A percentile compares a stretch with the other conserved stretches of the same genome.
Conservation (phyloP, 2,797 vertebrate species). For the Agapornis canus region DNA sequence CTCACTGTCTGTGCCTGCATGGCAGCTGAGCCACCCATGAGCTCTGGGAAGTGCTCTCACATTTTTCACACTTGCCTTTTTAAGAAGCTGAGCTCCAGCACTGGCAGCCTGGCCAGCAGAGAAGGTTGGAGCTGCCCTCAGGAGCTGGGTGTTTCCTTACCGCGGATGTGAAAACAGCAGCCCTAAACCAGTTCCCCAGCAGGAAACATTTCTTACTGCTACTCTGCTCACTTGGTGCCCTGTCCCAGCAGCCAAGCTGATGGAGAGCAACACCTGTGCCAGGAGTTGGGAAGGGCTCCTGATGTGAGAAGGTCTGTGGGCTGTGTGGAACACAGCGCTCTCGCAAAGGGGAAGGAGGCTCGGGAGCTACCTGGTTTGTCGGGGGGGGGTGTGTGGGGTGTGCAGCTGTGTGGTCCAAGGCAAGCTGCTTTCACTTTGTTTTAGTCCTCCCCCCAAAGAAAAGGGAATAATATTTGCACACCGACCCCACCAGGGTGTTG, state of each 20-base stretch:
- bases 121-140: not conserved
- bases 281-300: not conserved
- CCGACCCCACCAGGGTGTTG: not conserved
- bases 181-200: not conserved
- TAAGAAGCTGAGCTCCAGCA: not conserved
- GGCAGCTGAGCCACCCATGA: not conserved
- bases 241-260: not conserved
- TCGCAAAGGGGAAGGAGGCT: not conserved
- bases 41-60: not conserved
- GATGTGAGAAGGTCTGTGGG: not conserved
- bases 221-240: not conserved
- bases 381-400: not conserved
- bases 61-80: not conserved
- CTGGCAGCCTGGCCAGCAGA: not conserved
- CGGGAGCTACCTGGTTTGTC: not conserved
- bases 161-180: not conserved
- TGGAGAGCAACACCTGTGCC: not conserved
- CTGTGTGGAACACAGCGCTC: rapidly evolving
- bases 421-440: not conserved
- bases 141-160: not conserved
- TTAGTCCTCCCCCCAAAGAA: not conserved
- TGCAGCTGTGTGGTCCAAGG: not conserved
- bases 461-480: slow-evolving; percentile 44
- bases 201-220: not conserved
- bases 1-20: rapidly evolving